Evolutionary conservation across 2,113 vertebrate species (phyloP).

Genomic region (Saguinus midas): DNA sequence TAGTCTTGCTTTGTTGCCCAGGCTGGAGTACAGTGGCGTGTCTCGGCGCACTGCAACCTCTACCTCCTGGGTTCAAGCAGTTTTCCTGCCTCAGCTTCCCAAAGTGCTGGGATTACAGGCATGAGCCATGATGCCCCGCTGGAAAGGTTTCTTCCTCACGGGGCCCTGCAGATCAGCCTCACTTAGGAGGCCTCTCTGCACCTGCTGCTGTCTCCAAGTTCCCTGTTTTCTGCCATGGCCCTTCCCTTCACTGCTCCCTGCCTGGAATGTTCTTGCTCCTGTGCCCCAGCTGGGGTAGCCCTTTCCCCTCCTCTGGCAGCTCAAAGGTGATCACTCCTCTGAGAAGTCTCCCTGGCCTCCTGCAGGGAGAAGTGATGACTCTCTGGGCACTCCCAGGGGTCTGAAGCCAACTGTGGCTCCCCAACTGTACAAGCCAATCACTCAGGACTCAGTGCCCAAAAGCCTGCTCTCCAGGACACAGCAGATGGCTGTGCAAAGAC

Average conservation of each 20-base stretch:
- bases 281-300: not conserved
- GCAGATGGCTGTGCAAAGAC: not conserved
- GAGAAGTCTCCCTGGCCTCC: not conserved
- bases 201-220: not conserved
- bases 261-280: not conserved
- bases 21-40: too few relatives aligned
- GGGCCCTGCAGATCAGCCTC: not conserved
- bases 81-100: too few relatives aligned
- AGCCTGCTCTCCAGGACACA: not conserved
- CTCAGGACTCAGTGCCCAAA: not conserved
- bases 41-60: too few relatives aligned
- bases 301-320: not conserved
- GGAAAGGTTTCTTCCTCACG: not conserved
- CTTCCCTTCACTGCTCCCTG: not conserved
- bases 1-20: too few relatives aligned
- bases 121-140: too few relatives aligned
- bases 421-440: accelerated
- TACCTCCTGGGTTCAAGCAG: too few relatives aligned
- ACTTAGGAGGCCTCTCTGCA: not conserved
- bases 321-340: too few relatives aligned
- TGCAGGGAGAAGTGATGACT: not conserved
- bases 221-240: not conserved
- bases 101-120: too few relatives aligned
- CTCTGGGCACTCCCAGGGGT: not conserved
- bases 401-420: not conserved